Percentiles rank a stretch among this genome's conserved stretches.
Evolutionary conservation across 2,113 vertebrate species (phyloP).

Genomic region (Phrynosoma blainvillii): DNA sequence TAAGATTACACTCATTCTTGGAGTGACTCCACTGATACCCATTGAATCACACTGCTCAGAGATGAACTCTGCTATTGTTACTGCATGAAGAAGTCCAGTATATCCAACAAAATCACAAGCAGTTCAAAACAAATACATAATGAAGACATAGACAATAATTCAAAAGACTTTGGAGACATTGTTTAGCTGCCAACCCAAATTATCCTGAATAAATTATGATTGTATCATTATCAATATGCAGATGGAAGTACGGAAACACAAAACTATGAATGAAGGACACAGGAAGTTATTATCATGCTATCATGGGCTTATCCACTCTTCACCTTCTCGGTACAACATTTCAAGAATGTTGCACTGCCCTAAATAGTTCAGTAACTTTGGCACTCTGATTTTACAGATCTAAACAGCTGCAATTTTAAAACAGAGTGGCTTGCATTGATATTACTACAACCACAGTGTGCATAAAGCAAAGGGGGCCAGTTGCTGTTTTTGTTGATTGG

Average conservation of each 20-base stretch:
- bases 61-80: slow-evolving; percentile 55
- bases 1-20: slow-evolving; percentile 48
- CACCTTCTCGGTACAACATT: slow-evolving; percentile 24
- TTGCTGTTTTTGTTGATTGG: not conserved
- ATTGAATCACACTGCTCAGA: slow-evolving; percentile 3
- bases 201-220: accelerated
- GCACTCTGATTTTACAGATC: slow-evolving; percentile 3
- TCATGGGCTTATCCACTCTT: not conserved
- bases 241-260: not conserved
- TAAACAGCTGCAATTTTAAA: slow-evolving; percentile 18
- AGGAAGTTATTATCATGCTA: not conserved
- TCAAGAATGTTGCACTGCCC: not conserved
- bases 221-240: accelerated
- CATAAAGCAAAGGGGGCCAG: not conserved
- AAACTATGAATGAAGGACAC: not conserved
- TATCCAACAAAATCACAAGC: slow-evolving; percentile 22
- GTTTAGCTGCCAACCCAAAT: not conserved
- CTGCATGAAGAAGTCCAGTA: slow-evolving; percentile 21
- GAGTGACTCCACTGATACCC: not conserved
- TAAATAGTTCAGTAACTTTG: slow-evolving; percentile 17
- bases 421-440: not conserved
- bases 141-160: not conserved
- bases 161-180: slow-evolving; percentile 30
- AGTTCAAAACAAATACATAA: not conserved
- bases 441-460: not conserved